Percentiles rank a stretch among this genome's conserved stretches.
phyloP scores from a whole-genome alignment of 2,113 vertebrate genomes.

The Turnix velox region DNA sequence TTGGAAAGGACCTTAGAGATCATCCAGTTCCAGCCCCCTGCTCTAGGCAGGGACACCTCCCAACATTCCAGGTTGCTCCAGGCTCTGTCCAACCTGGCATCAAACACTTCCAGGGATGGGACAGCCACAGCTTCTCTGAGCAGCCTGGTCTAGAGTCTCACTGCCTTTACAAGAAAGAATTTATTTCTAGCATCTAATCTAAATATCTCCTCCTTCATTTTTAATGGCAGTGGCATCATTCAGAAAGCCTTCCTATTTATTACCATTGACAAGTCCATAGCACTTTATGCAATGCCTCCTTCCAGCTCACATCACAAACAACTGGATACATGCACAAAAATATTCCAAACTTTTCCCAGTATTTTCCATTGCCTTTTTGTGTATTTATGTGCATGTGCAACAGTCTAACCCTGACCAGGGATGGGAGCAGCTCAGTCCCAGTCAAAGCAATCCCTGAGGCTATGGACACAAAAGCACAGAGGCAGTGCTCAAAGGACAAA shows the following conservation, averaged over 20 bases:
- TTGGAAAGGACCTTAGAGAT: too few relatives aligned
- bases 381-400: rapidly evolving
- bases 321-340: neutral
- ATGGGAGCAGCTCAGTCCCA: neutral
- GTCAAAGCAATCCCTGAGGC: neutral
- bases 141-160: too few relatives aligned
- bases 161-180: too few relatives aligned
- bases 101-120: too few relatives aligned
- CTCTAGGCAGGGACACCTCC: too few relatives aligned
- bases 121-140: too few relatives aligned
- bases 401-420: rapidly evolving
- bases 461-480: neutral
- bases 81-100: too few relatives aligned
- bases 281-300: neutral
- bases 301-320: neutral
- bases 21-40: too few relatives aligned
- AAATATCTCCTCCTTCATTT: too few relatives aligned
- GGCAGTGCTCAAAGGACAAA: neutral
- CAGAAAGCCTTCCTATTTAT: neutral
- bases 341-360: neutral
- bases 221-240: neutral
- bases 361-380: neutral
- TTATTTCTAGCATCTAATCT: too few relatives aligned
- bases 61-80: too few relatives aligned
- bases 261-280: rapidly evolving